These are phyloP conservation scores for Petrocephalus schoutedeni DNA, from an alignment of 2,797 vertebrate species.

Conservation along the genomic window DNA sequence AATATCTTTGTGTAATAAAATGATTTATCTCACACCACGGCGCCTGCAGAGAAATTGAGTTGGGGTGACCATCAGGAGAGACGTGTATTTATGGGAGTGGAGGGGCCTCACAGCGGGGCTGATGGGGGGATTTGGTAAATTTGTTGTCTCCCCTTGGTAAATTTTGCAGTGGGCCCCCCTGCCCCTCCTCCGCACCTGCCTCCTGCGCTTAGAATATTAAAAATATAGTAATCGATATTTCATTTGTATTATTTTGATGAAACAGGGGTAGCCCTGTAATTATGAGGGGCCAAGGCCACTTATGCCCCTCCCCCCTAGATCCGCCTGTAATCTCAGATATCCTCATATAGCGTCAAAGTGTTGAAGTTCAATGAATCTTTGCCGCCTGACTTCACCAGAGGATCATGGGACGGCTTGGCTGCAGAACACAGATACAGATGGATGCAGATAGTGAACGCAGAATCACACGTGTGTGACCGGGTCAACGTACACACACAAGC, in stretches of 20 bases:
- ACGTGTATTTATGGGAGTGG: background rate
- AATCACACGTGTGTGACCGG: background rate
- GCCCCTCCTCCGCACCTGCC: background rate
- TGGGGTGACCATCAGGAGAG: background rate
- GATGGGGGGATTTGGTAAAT: background rate
- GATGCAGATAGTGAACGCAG: background rate
- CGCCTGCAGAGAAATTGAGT: background rate
- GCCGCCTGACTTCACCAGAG: slow-evolving; percentile 2
- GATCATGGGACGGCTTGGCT: background rate
- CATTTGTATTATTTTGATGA: background rate
- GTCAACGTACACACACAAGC: background rate
- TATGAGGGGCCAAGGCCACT: background rate
- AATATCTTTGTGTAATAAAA: background rate
- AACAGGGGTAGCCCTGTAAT: background rate
- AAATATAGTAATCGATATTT: background rate
- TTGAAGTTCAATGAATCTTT: background rate
- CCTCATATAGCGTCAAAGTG: background rate
- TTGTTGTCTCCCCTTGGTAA: background rate
- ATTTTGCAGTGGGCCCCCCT: background rate
- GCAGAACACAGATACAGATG: background rate
- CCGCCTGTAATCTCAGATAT: background rate
- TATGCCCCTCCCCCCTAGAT: background rate
- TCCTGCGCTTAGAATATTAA: background rate
- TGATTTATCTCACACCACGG: background rate
- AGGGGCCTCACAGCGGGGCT: background rate